phyloP scores from a whole-genome alignment of 2,113 vertebrate species.

The Lota lota region DNA sequence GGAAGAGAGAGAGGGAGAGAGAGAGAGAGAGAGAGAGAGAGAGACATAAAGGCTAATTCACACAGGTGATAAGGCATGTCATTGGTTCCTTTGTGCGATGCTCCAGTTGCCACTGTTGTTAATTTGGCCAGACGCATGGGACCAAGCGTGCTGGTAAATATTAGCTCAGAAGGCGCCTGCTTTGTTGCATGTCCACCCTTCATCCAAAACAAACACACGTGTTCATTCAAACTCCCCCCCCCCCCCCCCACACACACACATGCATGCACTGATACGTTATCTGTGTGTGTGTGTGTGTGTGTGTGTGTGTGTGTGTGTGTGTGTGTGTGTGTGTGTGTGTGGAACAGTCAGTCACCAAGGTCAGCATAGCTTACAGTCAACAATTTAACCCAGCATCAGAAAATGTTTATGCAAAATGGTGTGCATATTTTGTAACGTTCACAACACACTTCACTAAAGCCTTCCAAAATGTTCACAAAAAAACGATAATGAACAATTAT shows the following conservation, averaged over 20 bases:
- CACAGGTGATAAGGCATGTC: constrained; percentile 66
- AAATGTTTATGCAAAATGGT: constrained; percentile 25
- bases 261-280: background rate
- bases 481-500: background rate
- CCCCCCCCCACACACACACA: background rate
- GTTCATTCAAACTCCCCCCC: constrained; percentile 15
- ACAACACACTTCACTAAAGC: no score
- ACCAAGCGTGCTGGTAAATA: constrained; percentile 66
- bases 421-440: background rate
- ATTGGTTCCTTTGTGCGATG: constrained; percentile 55
- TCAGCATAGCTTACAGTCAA: background rate
- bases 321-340: no score
- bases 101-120: constrained; percentile 54
- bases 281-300: no score
- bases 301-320: no score
- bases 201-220: constrained; percentile 40
- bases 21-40: background rate
- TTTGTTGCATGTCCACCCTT: constrained; percentile 59
- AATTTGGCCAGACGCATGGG: constrained; percentile 57
- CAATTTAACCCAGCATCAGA: constrained; percentile 22
- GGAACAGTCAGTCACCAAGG: constrained; percentile 38
- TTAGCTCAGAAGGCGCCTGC: constrained; percentile 64
- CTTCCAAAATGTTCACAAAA: background rate
- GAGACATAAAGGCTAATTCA: constrained; percentile 56
- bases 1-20: background rate